Base-by-base conservation (phyloP, 2,888 invertebrate genomes). In the Nysson spinosus region DNA sequence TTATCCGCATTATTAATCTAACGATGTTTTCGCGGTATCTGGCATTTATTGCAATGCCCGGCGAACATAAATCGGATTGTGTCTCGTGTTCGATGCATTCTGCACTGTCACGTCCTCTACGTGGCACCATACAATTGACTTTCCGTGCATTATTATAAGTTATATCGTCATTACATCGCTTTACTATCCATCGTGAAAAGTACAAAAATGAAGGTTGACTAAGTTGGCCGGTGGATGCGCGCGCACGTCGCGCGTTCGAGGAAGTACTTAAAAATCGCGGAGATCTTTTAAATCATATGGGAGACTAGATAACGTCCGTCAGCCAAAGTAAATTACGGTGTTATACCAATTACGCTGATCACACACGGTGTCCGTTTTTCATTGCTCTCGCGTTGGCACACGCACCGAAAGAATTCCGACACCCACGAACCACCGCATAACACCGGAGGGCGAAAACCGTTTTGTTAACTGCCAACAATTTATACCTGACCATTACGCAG, bases 391-490 rank as follows among this genome's bases (percentile, higher is more conserved):
- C n/a, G n/a, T n/a, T n/a, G n/a, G n/a, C n/a, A n/a, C n/a, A n/a
- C 30, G 16, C 35, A 2, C 5, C 35, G 35, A 9, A 12, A 14
- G 35, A 28, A 37, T 17, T 28, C 1, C 22, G 24, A 49, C 37
- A 20, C 28, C 28, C 22, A 30, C n/a, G 28, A 37, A 16, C 16
- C 7, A 11, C 24, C 19, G 16, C 24, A 11, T 17, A 14, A 12
- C 61, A 32, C 2, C 6, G 14, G 20, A 3, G 26, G 20, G 32
- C 11, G 35, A 42, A 43, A 66, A 56, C 40, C 2, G 16, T 51
- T 65, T 68, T 47, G 49, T 47, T 60, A 62, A 60, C 55, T 39
- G 44, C 44, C 39, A 32, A 51, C 44, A 57, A 56, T 60, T 67
- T 63, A 63, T 58, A 65, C 50, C 42, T 46, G 35, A 42, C 37